Evolutionary conservation across 1,140 invertebrate genomes (phyloP).

Genomic region (Chrysoperla carnea): DNA sequence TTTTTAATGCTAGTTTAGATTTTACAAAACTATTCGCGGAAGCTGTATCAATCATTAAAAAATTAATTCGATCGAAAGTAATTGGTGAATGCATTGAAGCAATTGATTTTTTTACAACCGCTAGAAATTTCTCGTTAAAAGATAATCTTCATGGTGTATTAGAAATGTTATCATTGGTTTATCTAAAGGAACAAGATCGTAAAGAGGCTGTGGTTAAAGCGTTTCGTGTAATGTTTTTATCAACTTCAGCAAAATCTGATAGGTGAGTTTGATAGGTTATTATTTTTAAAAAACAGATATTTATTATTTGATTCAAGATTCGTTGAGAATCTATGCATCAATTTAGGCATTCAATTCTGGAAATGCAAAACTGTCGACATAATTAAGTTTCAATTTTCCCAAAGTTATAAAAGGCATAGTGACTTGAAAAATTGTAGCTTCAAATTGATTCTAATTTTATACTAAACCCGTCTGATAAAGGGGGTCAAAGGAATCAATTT

Average conservation of each 20-base stretch:
- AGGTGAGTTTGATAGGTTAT: background rate
- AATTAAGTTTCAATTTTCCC: too few relatives aligned
- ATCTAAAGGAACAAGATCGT: conserved; percentile 42
- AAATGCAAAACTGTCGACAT: too few relatives aligned
- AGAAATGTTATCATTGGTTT: conserved; percentile 59
- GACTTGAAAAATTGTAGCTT: too few relatives aligned
- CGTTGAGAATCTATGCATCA: too few relatives aligned
- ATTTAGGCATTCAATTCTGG: too few relatives aligned
- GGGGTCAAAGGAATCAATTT: too few relatives aligned
- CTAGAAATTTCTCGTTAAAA: conserved; percentile 57
- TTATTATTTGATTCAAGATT: too few relatives aligned
- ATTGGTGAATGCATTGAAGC: conserved; percentile 66
- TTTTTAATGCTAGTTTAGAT: background rate
- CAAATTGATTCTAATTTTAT: too few relatives aligned
- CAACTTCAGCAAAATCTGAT: background rate
- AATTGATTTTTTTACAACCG: conserved; percentile 66
- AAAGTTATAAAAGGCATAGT: too few relatives aligned
- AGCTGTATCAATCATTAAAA: conserved; percentile 49
- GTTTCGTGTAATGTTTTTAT: conserved; percentile 12
- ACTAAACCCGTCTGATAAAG: too few relatives aligned
- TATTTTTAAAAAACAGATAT: too few relatives aligned
- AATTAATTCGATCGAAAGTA: conserved; percentile 54
- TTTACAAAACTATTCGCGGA: conserved; percentile 28
- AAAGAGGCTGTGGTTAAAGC: conserved; percentile 40
- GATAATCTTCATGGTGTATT: conserved; percentile 50